phyloP scores from a whole-genome alignment of 2,888 invertebrate genomes.

The Apoderus coryli region DNA sequence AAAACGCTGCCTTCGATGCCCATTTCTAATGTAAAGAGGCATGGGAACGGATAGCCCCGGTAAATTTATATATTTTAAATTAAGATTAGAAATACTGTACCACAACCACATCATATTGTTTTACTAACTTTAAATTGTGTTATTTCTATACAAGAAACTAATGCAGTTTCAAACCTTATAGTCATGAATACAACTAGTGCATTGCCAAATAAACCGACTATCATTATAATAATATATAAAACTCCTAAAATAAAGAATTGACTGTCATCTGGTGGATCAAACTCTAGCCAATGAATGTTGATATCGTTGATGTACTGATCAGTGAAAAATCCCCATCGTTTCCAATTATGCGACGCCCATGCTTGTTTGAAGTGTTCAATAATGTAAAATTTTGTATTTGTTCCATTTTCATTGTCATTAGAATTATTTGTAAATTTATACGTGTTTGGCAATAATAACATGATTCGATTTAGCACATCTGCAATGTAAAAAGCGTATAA shows the following conservation, averaged over 20 bases:
- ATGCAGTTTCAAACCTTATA: conserved; percentile 46
- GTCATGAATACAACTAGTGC: conserved; percentile 58
- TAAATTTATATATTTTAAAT: too few species aligned
- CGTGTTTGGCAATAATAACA: too few species aligned
- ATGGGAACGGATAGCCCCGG: too few species aligned
- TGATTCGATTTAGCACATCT: too few species aligned
- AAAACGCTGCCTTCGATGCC: too few species aligned
- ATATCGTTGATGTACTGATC: conserved; percentile 44
- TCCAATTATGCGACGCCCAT: conserved; percentile 36
- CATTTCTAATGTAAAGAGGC: too few species aligned
- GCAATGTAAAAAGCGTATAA: too few species aligned
- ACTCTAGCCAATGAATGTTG: conserved; percentile 59
- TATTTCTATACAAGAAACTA: neutral
- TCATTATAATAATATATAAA: conserved; percentile 46
- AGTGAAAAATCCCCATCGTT: conserved; percentile 38
- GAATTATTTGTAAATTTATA: too few species aligned
- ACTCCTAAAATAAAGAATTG: conserved; percentile 45
- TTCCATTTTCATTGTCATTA: neutral
- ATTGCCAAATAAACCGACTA: conserved; percentile 56
- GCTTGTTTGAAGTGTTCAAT: conserved; percentile 22
- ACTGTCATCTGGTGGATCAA: conserved; percentile 43
- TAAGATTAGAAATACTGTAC: too few species aligned
- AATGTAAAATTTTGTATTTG: conserved; percentile 9
- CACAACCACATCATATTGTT: too few species aligned
- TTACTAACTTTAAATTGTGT: too few species aligned